phyloP scores from a whole-genome alignment of 2,888 invertebrate genomes.

The Zeuzera pyrina region DNA sequence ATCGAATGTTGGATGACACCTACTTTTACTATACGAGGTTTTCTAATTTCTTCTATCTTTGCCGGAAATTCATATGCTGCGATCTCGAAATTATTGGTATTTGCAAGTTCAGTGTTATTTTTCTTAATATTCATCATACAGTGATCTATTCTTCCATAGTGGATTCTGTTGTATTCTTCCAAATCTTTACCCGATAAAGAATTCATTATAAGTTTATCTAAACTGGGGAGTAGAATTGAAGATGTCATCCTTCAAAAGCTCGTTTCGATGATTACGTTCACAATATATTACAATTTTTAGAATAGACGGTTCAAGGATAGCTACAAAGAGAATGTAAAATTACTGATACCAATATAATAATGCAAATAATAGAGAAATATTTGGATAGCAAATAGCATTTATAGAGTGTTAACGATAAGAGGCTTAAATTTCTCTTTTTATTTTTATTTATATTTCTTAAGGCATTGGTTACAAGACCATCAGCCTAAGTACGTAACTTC shows the following conservation, averaged over 20 bases:
- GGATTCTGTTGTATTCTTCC: slow-evolving; percentile 78
- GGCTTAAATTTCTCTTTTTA: no score
- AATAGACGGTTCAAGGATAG: no score
- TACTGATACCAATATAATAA: no score
- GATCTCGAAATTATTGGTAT: slow-evolving; percentile 78
- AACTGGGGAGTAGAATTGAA: slow-evolving; percentile 34
- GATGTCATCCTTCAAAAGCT: slow-evolving; percentile 36
- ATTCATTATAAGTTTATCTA: slow-evolving; percentile 40
- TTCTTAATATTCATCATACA: slow-evolving; percentile 64
- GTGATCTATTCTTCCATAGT: slow-evolving; percentile 82
- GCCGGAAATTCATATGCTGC: slow-evolving; percentile 82
- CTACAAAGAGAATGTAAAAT: no score
- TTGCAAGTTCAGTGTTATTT: slow-evolving; percentile 55
- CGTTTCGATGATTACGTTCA: no score
- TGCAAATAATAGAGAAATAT: no score
- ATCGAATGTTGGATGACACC: slow-evolving; percentile 92
- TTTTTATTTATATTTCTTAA: no score
- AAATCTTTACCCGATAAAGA: slow-evolving; percentile 61
- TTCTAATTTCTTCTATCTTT: slow-evolving; percentile 78
- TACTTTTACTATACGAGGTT: slow-evolving; percentile 81
- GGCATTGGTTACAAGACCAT: no score
- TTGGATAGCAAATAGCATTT: no score
- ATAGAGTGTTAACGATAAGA: no score
- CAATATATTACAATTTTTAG: no score
- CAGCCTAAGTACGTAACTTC: no score